phyloP scores from a whole-genome alignment of 92 coral and sea anemone species.

The Paramuricea clavata region DNA sequence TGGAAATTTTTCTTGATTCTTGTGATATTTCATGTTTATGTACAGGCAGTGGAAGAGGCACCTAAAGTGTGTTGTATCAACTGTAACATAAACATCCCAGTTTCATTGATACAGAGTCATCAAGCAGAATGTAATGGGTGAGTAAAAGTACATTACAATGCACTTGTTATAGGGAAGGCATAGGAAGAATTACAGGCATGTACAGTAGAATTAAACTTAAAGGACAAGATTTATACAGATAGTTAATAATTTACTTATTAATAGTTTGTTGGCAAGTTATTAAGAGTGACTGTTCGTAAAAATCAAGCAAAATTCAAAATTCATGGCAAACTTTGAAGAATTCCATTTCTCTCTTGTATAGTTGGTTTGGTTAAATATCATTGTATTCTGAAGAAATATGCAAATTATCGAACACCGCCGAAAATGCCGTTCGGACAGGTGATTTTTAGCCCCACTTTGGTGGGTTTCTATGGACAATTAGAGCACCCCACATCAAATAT shows the following conservation, averaged over 20 bases:
- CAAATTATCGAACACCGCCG: background rate
- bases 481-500: background rate
- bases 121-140: constrained; percentile 1
- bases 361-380: background rate
- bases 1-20: background rate
- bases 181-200: background rate
- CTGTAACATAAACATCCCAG: background rate
- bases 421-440: background rate
- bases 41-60: constrained; percentile 6
- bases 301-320: background rate
- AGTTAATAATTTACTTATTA: too few relatives aligned
- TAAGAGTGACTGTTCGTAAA: constrained; percentile 14
- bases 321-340: constrained; percentile 4
- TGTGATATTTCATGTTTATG: too few relatives aligned
- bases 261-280: too few relatives aligned
- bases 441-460: constrained; percentile 5
- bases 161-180: background rate
- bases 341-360: constrained; percentile 15
- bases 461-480: background rate
- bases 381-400: background rate
- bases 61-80: constrained; percentile 13
- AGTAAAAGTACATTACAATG: background rate
- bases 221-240: too few relatives aligned
- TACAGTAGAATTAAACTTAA: too few relatives aligned
- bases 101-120: background rate